Conservation (phyloP, 1,140 invertebrate species). For the Scaptomyza pallida region DNA sequence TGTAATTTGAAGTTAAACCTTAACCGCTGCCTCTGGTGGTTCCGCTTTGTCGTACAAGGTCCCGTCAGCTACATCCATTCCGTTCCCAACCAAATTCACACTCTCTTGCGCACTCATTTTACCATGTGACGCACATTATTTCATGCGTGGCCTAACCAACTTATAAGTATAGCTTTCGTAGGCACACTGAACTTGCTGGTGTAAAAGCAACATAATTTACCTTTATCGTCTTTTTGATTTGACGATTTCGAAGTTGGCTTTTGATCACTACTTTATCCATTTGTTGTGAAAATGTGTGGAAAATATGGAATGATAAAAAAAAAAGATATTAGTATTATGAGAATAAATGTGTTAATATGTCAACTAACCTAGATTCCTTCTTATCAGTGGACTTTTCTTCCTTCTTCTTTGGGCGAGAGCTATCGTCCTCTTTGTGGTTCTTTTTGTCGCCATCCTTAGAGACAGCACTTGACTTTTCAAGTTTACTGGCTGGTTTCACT, state of each 20-base stretch:
- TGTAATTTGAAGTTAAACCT: too few species aligned
- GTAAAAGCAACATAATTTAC: constrained; percentile 69
- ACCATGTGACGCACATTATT: constrained; percentile 44
- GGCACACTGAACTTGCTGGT: constrained; percentile 48
- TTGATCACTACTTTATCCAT: constrained; percentile 55
- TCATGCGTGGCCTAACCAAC: constrained; percentile 53
- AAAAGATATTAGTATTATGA: not conserved
- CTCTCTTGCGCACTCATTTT: constrained; percentile 60
- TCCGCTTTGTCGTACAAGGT: not conserved
- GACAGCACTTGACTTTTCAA: constrained; percentile 48
- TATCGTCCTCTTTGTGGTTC: constrained; percentile 53
- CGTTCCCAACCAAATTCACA: constrained; percentile 77
- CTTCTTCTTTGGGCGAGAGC: constrained; percentile 68
- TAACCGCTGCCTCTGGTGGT: not conserved
- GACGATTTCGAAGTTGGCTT: constrained; percentile 66
- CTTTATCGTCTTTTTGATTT: constrained; percentile 81
- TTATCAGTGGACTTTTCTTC: constrained; percentile 76
- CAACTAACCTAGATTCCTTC: constrained; percentile 68
- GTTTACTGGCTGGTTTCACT: constrained; percentile 70
- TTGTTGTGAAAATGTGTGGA: constrained; percentile 2
- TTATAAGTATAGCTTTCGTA: constrained; percentile 38
- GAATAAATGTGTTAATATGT: not conserved
- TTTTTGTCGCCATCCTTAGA: constrained; percentile 69
- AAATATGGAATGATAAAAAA: not conserved
- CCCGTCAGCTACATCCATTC: constrained; percentile 21